Conservation (phyloP, 2,113 vertebrate genomes). For the Leiothrix lutea region DNA sequence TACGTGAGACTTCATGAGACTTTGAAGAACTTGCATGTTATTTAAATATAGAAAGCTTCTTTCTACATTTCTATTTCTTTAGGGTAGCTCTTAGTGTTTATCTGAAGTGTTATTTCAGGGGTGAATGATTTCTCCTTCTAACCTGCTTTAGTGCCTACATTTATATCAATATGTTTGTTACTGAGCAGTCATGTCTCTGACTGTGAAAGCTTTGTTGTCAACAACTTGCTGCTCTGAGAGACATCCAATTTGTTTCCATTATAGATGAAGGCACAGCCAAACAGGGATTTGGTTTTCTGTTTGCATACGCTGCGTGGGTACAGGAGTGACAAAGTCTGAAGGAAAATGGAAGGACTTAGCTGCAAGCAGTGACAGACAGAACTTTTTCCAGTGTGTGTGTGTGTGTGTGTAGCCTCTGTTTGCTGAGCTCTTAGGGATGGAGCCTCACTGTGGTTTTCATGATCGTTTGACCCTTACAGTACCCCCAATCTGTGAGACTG, state of each 20-base stretch:
- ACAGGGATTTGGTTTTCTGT: background rate
- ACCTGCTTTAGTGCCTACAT: background rate
- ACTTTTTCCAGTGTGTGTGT: background rate
- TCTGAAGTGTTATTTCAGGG: conserved; percentile 50
- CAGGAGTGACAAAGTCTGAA: background rate
- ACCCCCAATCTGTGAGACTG: background rate
- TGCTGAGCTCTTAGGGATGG: background rate
- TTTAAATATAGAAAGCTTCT: background rate
- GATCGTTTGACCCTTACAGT: background rate
- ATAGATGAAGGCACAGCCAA: background rate
- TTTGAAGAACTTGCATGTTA: background rate
- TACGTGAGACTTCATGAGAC: background rate
- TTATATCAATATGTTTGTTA: conserved; percentile 29
- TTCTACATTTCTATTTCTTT: background rate
- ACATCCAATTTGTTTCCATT: background rate
- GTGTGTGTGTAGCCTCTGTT: background rate
- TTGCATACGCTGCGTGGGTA: fast-evolving
- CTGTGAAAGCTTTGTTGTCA: background rate
- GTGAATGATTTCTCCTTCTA: conserved; percentile 31
- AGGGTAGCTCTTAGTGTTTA: background rate
- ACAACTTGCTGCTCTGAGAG: background rate
- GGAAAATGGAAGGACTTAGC: background rate
- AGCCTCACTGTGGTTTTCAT: background rate
- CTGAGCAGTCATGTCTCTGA: background rate
- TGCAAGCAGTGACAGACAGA: background rate